Conservation (phyloP, 2,888 invertebrate species). For the Dromius quadrimaculatus region DNA sequence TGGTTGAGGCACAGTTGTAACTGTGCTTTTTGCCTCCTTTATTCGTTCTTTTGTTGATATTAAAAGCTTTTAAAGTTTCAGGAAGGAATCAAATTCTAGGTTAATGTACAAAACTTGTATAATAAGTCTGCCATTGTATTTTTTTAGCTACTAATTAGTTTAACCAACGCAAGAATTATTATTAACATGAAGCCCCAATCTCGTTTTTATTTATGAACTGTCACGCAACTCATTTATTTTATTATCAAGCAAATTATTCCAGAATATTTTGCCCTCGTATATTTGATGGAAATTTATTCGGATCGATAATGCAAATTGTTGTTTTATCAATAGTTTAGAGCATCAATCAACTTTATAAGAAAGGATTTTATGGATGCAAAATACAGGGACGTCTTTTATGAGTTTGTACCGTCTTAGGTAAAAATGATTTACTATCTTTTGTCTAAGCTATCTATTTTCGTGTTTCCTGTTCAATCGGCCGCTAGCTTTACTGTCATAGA, state of each 20-base stretch:
- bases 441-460: neutral
- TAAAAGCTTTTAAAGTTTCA: too few relatives aligned
- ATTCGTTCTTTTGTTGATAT: too few relatives aligned
- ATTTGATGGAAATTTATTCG: constrained; percentile 5
- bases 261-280: neutral
- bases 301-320: constrained; percentile 16
- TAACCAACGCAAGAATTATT: too few relatives aligned
- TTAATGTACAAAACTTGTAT: too few relatives aligned
- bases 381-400: constrained; percentile 10
- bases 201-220: constrained; percentile 3
- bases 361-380: neutral
- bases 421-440: neutral
- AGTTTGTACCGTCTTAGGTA: neutral
- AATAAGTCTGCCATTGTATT: too few relatives aligned
- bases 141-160: too few relatives aligned
- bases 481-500: neutral
- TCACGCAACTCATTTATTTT: constrained; percentile 8
- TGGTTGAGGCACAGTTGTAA: too few relatives aligned
- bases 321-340: constrained; percentile 19
- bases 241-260: neutral
- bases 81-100: too few relatives aligned
- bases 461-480: neutral
- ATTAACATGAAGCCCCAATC: too few relatives aligned
- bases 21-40: too few relatives aligned
- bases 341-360: constrained; percentile 4